Evolutionary conservation across 2,113 vertebrate genomes (phyloP).

Genomic region (Phainopepla nitens): DNA sequence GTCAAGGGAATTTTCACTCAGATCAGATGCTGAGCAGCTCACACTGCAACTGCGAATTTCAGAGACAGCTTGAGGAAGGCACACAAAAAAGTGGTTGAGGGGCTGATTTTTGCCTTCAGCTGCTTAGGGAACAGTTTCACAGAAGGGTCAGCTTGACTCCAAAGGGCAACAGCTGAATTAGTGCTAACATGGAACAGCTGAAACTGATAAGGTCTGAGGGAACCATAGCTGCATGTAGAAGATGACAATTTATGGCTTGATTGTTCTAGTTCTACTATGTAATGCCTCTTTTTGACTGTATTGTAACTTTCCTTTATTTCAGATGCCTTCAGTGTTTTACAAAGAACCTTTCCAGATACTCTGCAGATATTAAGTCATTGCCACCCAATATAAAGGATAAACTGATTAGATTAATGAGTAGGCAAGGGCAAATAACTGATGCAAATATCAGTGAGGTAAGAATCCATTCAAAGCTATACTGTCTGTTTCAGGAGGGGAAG

Average conservation of each 20-base stretch:
- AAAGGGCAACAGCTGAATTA: background rate
- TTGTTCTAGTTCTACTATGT: background rate
- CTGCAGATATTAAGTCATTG: slow-evolving; percentile 74
- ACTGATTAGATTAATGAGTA: slow-evolving; percentile 79
- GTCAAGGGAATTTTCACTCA: background rate
- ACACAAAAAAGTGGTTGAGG: background rate
- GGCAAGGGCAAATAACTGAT: slow-evolving; percentile 79
- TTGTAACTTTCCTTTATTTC: slow-evolving; percentile 41
- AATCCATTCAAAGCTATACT: background rate
- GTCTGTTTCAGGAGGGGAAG: background rate
- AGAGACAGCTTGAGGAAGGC: background rate
- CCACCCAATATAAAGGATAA: slow-evolving; percentile 84
- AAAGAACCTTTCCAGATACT: slow-evolving; percentile 74
- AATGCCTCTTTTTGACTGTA: background rate
- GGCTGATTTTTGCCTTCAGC: background rate
- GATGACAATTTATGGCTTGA: background rate
- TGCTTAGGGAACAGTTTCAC: background rate
- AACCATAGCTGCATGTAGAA: background rate
- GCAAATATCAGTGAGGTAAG: slow-evolving; percentile 84
- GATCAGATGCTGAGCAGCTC: background rate
- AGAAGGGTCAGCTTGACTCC: background rate
- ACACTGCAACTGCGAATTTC: background rate
- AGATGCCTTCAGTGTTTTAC: slow-evolving; percentile 73
- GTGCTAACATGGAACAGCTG: background rate
- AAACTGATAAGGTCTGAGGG: background rate